Evolutionary conservation across 2,797 vertebrate species (phyloP).

Genomic region (Hafferia zeledoni): DNA sequence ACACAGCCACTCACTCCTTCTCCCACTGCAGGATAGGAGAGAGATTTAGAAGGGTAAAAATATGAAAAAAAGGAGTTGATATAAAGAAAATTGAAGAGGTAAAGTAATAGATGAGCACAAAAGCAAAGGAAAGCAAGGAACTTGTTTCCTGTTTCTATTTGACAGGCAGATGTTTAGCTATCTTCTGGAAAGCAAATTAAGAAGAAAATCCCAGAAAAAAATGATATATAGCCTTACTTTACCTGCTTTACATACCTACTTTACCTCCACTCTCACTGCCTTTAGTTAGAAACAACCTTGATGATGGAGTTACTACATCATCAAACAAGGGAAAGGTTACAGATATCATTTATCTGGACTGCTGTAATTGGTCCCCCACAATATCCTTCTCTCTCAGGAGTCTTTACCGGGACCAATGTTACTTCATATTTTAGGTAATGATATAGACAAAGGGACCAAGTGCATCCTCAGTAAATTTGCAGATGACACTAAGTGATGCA

Average conservation of each 20-base stretch:
- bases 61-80: neutral
- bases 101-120: neutral
- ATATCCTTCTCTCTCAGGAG: neutral
- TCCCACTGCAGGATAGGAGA: fast-evolving
- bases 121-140: neutral
- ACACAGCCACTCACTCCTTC: neutral
- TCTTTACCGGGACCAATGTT: fast-evolving
- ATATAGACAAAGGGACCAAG: fast-evolving
- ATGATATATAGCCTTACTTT: neutral
- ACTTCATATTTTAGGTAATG: neutral
- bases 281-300: neutral
- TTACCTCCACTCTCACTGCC: fast-evolving
- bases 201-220: neutral
- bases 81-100: neutral
- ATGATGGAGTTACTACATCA: neutral
- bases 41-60: neutral
- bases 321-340: neutral
- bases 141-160: fast-evolving
- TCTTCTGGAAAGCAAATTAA: neutral
- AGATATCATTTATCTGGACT: neutral
- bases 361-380: neutral
- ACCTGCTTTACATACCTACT: too few species aligned
- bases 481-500: neutral
- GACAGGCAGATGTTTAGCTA: neutral
- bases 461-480: neutral